phyloP scores from a whole-genome alignment of 37 sponge, comb jelly and placozoan genomes.

The Geodia barretti region DNA sequence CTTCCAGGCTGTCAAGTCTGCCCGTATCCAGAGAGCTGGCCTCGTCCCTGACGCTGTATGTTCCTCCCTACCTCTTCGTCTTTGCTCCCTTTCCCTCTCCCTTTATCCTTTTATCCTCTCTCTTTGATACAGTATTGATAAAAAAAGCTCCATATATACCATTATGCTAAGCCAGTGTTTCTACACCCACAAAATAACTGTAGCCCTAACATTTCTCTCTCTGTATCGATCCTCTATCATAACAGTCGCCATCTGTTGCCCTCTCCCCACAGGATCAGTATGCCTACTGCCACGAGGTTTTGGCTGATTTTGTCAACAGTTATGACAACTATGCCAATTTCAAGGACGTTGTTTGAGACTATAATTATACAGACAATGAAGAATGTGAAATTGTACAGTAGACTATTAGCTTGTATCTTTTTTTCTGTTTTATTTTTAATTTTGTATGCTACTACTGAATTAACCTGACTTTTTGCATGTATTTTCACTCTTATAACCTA shows the following conservation, averaged over 20 bases:
- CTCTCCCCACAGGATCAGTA: constrained; percentile 47
- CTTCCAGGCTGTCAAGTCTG: constrained; percentile 63
- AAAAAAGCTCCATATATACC: no score
- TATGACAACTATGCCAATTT: constrained; percentile 67
- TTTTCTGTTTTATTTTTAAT: no score
- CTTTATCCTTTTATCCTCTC: not conserved
- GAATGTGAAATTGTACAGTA: no score
- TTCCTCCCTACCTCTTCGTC: not conserved
- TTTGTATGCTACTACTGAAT: no score
- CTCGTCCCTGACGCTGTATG: constrained; percentile 60
- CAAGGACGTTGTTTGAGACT: constrained; percentile 47
- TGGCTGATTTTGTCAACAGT: constrained; percentile 58
- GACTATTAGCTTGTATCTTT: no score
- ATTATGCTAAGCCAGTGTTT: no score
- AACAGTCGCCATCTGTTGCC: not conserved
- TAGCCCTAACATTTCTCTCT: not conserved
- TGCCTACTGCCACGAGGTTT: constrained; percentile 46
- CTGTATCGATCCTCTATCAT: not conserved
- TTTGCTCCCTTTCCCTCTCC: not conserved
- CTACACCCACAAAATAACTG: no score
- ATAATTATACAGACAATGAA: no score
- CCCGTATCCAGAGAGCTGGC: constrained; percentile 53
- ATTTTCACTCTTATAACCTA: no score
- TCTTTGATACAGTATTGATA: no score
- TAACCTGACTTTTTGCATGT: no score